Evolutionary conservation across 2,888 invertebrate genomes (phyloP), one percentile per base, ranked within the genome.

Genomic region (Tinea trinotella): DNA sequence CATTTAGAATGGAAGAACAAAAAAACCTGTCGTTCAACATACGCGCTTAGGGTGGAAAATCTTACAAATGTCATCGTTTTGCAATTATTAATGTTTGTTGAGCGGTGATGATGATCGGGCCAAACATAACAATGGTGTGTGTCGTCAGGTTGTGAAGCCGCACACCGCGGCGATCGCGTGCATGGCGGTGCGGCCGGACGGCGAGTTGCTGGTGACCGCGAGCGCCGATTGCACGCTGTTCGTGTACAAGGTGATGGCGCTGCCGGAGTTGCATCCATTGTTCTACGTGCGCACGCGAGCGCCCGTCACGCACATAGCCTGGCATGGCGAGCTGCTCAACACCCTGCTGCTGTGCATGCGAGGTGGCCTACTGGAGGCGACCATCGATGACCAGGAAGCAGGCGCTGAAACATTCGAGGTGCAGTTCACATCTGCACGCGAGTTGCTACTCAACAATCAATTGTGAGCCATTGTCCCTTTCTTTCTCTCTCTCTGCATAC

Each of bases 171-270:
- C 15, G 2, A 2, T 19, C 19, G 17, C 46, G 3, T 17, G 7
- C 40, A 4, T 46, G 46, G 15, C 7, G 17, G 5, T 19, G 3
- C 15, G 17, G 12, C 3, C 40, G 40, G 7, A 6, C 46, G 46
- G 87, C 9, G 88, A 85, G 0, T 56, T 93, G 52, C 66, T 94
- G 7, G 88, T 93, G 0, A 92, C 91, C 0, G 0, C 94, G 94
- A 65, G 88, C 87, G 46, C 4, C 10, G 46, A 17, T 3, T 3
- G 46, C 46, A 17, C 10, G 19, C 19, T 46, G 46, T 94, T 94
- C 40, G 5, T 46, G 46, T 92, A n/a, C 19, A 3, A 4, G 10
- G 18, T 19, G 36, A 4, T 4, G 10, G 46, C 15, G 46, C 19
- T 12, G 87, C 9, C 88, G 85, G 0, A 56, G 93, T 65, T 94